These are phyloP conservation scores for Podabrus alpinus DNA, from an alignment of 2,888 invertebrate species.

Conservation along the genomic window DNA sequence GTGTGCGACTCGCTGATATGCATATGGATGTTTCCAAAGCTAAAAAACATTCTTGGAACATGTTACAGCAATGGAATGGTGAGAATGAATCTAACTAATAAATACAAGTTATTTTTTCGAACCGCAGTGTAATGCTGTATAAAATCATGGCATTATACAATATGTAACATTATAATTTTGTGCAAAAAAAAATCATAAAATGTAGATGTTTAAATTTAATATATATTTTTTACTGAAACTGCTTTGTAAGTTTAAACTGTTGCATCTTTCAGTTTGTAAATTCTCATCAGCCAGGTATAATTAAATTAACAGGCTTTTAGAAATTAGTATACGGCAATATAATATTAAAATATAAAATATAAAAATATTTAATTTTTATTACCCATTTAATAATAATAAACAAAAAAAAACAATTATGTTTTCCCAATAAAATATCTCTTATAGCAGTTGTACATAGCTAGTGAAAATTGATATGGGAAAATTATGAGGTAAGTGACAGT, in stretches of 20 bases:
- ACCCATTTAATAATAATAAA: neutral
- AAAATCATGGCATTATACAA: no score
- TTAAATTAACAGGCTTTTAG: neutral
- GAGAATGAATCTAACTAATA: neutral
- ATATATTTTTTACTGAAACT: neutral
- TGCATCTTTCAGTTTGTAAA: neutral
- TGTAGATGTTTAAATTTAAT: no score
- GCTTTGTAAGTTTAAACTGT: neutral
- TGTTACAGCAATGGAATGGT: neutral
- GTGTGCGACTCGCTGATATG: neutral
- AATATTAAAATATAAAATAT: neutral
- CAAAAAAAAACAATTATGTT: neutral
- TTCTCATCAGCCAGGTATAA: neutral
- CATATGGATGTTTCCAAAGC: neutral
- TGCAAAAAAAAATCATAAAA: no score
- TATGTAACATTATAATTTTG: no score
- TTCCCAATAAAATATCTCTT: neutral
- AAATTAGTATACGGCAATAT: neutral
- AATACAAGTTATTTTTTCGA: no score
- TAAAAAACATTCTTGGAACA: neutral
- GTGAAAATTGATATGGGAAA: neutral
- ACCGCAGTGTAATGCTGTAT: no score
- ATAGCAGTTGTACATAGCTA: neutral
- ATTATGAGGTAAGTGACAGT: constrained; percentile 16
- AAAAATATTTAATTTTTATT: neutral